These are phyloP conservation scores for Stercorarius parasiticus DNA, from an alignment of 2,113 vertebrate genomes.

Conservation along the genomic window DNA sequence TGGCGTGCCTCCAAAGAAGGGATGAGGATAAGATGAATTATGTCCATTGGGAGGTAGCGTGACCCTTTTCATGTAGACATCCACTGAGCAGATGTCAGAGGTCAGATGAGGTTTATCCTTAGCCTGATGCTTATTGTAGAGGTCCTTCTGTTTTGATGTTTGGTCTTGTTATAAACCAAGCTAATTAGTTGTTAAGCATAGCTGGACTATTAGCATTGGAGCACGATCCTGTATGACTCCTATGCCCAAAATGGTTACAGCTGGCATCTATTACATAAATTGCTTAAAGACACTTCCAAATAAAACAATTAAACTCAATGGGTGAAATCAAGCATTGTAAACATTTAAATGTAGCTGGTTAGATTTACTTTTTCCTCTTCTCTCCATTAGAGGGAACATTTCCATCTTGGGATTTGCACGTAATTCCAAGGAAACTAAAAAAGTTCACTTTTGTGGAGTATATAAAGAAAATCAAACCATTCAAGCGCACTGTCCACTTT, in stretches of 20 bases:
- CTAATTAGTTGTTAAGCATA: background rate
- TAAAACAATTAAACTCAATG: background rate
- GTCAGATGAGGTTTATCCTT: background rate
- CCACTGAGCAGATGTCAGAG: background rate
- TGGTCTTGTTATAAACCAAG: background rate
- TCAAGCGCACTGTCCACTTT: background rate
- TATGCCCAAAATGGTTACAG: background rate
- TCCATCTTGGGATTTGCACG: background rate
- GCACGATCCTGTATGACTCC: background rate
- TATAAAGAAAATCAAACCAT: background rate
- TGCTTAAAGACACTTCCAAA: background rate
- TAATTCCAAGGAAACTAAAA: background rate
- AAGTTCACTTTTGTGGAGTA: background rate
- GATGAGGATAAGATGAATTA: background rate
- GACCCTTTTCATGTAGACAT: background rate
- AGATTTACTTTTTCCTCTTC: background rate
- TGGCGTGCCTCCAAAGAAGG: background rate
- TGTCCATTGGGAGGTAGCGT: background rate
- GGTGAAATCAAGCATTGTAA: background rate
- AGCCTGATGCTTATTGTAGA: background rate
- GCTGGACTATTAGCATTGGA: background rate
- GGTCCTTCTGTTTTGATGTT: background rate
- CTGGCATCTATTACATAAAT: background rate
- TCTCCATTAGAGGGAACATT: constrained; percentile 13
- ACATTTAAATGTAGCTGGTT: background rate